Base-by-base conservation (phyloP, 2,113 vertebrate species). In the Greenwoodochromis staneri region DNA sequence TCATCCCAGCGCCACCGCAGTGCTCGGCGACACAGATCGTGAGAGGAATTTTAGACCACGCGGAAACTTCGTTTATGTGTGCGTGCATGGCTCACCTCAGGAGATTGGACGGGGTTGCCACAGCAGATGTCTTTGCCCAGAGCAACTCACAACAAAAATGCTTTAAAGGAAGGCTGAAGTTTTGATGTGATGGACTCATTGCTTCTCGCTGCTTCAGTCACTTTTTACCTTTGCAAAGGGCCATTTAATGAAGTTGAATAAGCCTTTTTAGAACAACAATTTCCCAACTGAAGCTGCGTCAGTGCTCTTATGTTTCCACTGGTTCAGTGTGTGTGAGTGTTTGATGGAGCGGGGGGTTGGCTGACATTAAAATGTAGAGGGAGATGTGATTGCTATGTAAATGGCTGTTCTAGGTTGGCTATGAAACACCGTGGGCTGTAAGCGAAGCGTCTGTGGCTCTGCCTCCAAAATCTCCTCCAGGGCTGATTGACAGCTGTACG, bases 11-110 rank as follows among this genome's bases (percentile, higher is more conserved):
- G 81, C 85, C 86, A 91, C 6, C 3, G 53, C 21, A 29, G 85
- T 85, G 85, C 94, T 87, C 66, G 73, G 93, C 69, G 87, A 94
- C 90, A 42, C 71, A 27, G 69, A 85, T 49, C 85, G 89, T 95
- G 93, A 94, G 87, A 91, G 21, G 94, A 95, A 93, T 95, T 86
- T 92, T 55, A 85, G 89, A 83, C 76, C 83, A 27, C 38, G 83
- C 3, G 3, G 55, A 87, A 89, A 92, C 66, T 83, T 80, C 19
- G 76, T 92, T 69, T 66, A n/a, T 87, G 82, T 82, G 76, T 92
- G 57, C 38, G 47, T 49, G 45, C 34, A 24, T 87, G 85, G 76
- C 63, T 88, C 82, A 76, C 83, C 31, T 87, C 57, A 89, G 88
- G 84, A 90, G 49, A 85, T 91, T 57, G n/a, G 88, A 89, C 42